These are phyloP conservation scores for Ctenopoma multispine DNA, from an alignment of 2,797 vertebrate species.

Conservation along the genomic window DNA sequence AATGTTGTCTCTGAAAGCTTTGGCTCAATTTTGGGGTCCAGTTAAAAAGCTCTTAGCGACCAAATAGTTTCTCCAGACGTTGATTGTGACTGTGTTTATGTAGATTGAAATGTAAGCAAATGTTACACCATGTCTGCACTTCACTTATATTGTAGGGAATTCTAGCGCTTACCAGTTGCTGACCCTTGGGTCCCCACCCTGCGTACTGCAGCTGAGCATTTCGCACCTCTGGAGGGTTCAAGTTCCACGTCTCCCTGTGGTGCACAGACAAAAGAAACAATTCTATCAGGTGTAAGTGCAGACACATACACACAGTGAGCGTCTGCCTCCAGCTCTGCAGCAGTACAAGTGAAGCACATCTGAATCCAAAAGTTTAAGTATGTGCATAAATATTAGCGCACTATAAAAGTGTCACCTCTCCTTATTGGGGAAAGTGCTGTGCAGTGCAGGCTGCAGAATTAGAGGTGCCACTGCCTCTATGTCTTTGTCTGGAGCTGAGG, in stretches of 20 bases:
- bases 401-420: constrained; percentile 54
- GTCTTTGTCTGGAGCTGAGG: constrained; percentile 63
- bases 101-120: too few relatives aligned
- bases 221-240: constrained; percentile 95
- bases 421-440: constrained; percentile 60
- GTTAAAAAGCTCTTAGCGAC: too few relatives aligned
- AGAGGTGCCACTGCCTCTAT: constrained; percentile 59
- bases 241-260: constrained; percentile 91
- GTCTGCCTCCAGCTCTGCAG: constrained; percentile 4
- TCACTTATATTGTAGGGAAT: too few relatives aligned
- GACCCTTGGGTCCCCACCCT: constrained; percentile 95
- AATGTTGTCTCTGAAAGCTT: not conserved
- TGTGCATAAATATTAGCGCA: constrained; percentile 62
- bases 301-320: constrained; percentile 34
- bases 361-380: constrained; percentile 51
- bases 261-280: constrained; percentile 31
- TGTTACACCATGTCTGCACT: too few relatives aligned
- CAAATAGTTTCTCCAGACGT: too few relatives aligned
- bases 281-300: constrained; percentile 14
- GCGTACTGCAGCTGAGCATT: constrained; percentile 95
- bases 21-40: too few relatives aligned
- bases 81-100: too few relatives aligned
- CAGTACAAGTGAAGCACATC: constrained; percentile 34
- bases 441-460: constrained; percentile 62
- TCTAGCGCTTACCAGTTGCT: constrained; percentile 92